These are phyloP conservation scores for Gandaritis pyraliata DNA, from an alignment of 2,888 invertebrate genomes.

Conservation along the genomic window DNA sequence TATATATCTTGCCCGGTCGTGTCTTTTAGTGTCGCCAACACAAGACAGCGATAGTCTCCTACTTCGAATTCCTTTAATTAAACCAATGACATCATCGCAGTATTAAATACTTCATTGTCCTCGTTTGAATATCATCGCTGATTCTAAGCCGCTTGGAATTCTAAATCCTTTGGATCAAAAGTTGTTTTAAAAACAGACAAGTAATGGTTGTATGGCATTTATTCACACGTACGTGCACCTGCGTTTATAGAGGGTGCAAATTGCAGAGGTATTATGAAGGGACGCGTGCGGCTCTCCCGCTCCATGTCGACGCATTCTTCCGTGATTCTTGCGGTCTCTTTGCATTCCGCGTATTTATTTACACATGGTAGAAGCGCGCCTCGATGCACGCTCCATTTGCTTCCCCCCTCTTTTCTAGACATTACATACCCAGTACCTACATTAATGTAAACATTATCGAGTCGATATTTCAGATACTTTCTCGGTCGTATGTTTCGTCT, in stretches of 20 bases:
- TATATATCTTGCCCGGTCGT: conserved; percentile 38
- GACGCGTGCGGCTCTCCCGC: conserved; percentile 29
- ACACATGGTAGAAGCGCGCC: conserved; percentile 66
- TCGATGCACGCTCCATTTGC: conserved; percentile 72
- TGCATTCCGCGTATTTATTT: conserved; percentile 63
- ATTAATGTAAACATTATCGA: conserved; percentile 46
- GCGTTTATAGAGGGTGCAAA: conserved; percentile 29
- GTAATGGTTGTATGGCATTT: conserved; percentile 13
- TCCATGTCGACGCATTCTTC: conserved; percentile 57
- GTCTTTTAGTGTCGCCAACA: conserved; percentile 28
- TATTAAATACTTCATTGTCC: conserved; percentile 36
- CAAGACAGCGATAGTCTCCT: conserved; percentile 42
- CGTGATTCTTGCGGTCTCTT: conserved; percentile 69
- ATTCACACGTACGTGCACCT: conserved; percentile 26
- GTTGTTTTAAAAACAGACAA: conserved; percentile 17
- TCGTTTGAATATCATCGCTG: conserved; percentile 26
- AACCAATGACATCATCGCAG: conserved; percentile 56
- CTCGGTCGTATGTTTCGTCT: conserved; percentile 54
- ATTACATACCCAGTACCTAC: conserved; percentile 42
- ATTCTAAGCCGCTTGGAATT: conserved; percentile 21
- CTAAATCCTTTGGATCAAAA: conserved; percentile 10
- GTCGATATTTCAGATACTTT: conserved; percentile 57
- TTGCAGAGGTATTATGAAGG: conserved; percentile 33
- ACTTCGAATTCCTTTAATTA: conserved; percentile 53
- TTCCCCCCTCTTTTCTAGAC: conserved; percentile 56